Evolutionary conservation across 2,113 vertebrate species (phyloP).

Genomic region (Amphiprion ocellaris): DNA sequence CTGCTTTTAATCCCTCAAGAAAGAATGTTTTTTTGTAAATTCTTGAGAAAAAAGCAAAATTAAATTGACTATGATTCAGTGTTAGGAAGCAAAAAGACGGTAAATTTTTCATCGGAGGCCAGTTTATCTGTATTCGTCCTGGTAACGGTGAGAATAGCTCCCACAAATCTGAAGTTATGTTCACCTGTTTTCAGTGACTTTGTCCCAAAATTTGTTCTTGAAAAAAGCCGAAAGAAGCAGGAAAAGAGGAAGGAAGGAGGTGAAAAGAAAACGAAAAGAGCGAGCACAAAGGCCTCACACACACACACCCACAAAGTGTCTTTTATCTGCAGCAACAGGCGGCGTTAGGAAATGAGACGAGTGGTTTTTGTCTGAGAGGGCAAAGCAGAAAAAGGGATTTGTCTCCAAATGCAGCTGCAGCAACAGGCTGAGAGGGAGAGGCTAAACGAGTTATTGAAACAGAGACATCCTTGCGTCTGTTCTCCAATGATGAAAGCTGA

Average conservation of each 20-base stretch:
- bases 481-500: constrained; percentile 69
- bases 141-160: too few relatives aligned
- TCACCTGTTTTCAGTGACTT: constrained; percentile 12
- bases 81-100: too few relatives aligned
- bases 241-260: constrained; percentile 4
- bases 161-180: background rate
- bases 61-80: too few relatives aligned
- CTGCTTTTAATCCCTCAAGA: too few relatives aligned
- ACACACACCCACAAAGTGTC: constrained; percentile 24
- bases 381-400: constrained; percentile 77
- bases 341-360: constrained; percentile 62
- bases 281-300: constrained; percentile 19
- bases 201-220: background rate
- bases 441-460: constrained; percentile 60
- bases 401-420: constrained; percentile 66
- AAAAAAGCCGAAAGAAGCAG: constrained; percentile 3
- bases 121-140: too few relatives aligned
- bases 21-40: too few relatives aligned
- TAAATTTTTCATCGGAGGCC: too few relatives aligned
- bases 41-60: too few relatives aligned
- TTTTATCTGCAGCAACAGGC: constrained; percentile 74
- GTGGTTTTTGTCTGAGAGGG: constrained; percentile 64
- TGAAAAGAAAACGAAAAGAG: background rate
- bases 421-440: constrained; percentile 65
- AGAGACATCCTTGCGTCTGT: constrained; percentile 63